phyloP scores from a whole-genome alignment of 1,140 invertebrate genomes.

The Caenorhabditis briggsae region DNA sequence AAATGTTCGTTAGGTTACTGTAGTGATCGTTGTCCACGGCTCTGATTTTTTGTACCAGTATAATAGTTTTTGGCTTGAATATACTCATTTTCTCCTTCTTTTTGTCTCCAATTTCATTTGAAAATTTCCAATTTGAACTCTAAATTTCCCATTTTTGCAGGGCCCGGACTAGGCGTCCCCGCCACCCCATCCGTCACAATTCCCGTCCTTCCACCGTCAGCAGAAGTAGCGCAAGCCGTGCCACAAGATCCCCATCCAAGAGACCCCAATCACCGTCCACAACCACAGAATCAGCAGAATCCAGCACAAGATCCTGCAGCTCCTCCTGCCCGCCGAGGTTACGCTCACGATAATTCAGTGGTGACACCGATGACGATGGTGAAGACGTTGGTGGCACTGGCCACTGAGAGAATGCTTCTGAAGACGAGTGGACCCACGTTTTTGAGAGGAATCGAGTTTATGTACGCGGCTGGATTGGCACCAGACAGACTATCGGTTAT shows the following conservation, averaged over 20 bases:
- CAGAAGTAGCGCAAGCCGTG: not conserved
- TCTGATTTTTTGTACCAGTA: no score
- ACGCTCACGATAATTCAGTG: conserved; percentile 17
- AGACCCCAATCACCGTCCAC: no score
- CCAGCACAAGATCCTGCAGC: not conserved
- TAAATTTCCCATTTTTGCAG: not conserved
- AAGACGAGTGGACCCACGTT: conserved; percentile 61
- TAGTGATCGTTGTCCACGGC: no score
- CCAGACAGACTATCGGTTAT: conserved; percentile 62
- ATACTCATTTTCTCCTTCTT: not conserved
- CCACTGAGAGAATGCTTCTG: conserved; percentile 62
- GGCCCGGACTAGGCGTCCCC: not conserved
- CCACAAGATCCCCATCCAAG: not conserved
- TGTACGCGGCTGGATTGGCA: conserved; percentile 61
- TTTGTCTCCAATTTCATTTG: not conserved
- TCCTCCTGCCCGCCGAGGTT: not conserved
- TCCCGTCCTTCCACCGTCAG: not conserved
- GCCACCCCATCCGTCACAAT: not conserved
- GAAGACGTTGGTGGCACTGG: conserved; percentile 63
- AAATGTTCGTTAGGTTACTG: no score
- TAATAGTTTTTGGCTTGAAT: no score
- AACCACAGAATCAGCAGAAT: no score
- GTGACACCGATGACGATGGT: conserved; percentile 54
- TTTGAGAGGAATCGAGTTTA: conserved; percentile 56
- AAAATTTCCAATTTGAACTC: no score